phyloP scores from a whole-genome alignment of 2,113 vertebrate species.

The Neotoma lepida region DNA sequence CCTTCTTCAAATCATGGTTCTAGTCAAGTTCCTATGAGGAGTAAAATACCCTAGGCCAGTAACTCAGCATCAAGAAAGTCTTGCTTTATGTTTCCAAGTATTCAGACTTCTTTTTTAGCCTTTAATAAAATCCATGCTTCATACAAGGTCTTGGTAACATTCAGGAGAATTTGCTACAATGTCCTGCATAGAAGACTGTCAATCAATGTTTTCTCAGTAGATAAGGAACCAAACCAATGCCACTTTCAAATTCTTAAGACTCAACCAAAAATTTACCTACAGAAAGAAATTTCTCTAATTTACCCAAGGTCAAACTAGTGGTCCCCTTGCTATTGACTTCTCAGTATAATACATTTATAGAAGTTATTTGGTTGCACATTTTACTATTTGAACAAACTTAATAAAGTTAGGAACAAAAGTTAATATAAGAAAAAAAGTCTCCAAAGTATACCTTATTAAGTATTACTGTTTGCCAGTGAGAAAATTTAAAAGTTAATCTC shows the following conservation, averaged over 20 bases:
- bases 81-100: not conserved
- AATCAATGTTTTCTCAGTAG: not conserved
- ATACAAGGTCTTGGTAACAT: not conserved
- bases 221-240: not conserved
- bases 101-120: not conserved
- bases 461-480: not conserved
- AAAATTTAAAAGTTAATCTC: conserved; percentile 26
- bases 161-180: not conserved
- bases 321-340: not conserved
- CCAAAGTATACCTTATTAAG: not conserved
- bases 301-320: not conserved
- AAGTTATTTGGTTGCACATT: not conserved
- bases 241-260: not conserved
- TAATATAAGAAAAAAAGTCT: not conserved
- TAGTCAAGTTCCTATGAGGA: not conserved
- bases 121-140: not conserved
- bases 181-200: not conserved
- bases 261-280: not conserved
- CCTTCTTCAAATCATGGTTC: not conserved
- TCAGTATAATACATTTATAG: not conserved
- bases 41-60: not conserved
- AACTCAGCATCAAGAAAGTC: not conserved
- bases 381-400: not conserved
- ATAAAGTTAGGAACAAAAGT: not conserved
- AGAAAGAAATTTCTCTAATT: not conserved